Percentiles rank a stretch among this genome's conserved stretches.
phyloP scores from a whole-genome alignment of 2,113 vertebrate genomes.

The Platichthys flesus region DNA sequence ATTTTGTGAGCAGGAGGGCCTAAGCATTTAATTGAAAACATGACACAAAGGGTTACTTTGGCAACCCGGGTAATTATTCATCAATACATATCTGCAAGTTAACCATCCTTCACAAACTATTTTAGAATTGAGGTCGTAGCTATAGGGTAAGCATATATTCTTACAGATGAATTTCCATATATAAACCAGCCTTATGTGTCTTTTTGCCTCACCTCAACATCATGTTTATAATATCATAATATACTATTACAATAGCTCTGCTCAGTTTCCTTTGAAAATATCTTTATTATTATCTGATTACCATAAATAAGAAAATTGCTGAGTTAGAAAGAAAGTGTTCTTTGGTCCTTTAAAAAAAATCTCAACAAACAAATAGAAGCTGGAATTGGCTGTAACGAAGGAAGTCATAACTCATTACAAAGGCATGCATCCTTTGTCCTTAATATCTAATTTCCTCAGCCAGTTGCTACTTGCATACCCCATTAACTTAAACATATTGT shows the following conservation, averaged over 20 bases:
- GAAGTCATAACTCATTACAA: conserved; percentile 25
- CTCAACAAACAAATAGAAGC: conserved; percentile 16
- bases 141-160: background rate
- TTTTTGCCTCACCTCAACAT: background rate
- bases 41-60: background rate
- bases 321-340: background rate
- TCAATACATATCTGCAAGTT: background rate
- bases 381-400: conserved; percentile 16
- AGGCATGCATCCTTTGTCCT: background rate
- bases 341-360: background rate
- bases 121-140: background rate
- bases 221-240: background rate
- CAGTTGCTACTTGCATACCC: conserved; percentile 31
- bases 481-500: conserved; percentile 49
- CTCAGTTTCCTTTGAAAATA: background rate
- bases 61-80: background rate
- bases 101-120: background rate
- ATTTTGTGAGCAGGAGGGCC: background rate
- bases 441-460: conserved; percentile 34
- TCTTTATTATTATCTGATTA: background rate
- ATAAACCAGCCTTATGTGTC: background rate
- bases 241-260: background rate
- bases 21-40: background rate
- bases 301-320: background rate
- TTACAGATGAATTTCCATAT: background rate